A percentile compares a stretch with the other conserved stretches of the same genome.
These are phyloP conservation scores for Bellardia pandia DNA, from an alignment of 2,888 invertebrate genomes.

Conservation along the genomic window DNA sequence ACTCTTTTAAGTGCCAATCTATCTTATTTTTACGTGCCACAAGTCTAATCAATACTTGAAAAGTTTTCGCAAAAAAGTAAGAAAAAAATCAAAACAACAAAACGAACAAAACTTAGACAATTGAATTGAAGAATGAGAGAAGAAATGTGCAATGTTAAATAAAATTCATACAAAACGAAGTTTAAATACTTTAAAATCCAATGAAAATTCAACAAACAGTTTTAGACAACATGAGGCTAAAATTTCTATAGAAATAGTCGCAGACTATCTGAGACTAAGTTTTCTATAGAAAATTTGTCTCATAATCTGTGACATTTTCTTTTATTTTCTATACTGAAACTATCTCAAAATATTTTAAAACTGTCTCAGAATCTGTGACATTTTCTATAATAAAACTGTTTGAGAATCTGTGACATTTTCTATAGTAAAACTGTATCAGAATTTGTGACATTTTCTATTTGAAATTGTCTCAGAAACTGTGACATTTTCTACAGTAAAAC, in stretches of 20 bases:
- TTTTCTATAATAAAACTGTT: too few species aligned
- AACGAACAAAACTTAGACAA: slow-evolving; percentile 26
- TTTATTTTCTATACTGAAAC: too few species aligned
- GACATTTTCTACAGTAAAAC: too few species aligned
- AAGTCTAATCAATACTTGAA: slow-evolving; percentile 70
- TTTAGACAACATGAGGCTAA: too few species aligned
- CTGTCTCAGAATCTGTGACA: too few species aligned
- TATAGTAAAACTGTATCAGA: background rate
- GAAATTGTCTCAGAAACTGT: too few species aligned
- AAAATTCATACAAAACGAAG: background rate
- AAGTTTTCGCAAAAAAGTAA: slow-evolving; percentile 44
- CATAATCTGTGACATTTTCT: too few species aligned
- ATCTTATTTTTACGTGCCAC: slow-evolving; percentile 65
- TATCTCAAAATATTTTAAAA: too few species aligned
- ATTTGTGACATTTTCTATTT: background rate
- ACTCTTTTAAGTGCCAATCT: slow-evolving; percentile 62
- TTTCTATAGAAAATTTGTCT: too few species aligned
- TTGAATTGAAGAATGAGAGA: slow-evolving; percentile 7
- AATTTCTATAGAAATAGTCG: too few species aligned
- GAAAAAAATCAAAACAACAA: background rate
- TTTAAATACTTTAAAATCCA: background rate
- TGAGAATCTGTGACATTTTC: background rate
- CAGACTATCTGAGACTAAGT: too few species aligned
- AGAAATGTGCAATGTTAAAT: background rate
- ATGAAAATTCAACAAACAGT: background rate